Evolutionary conservation across 2,888 invertebrate species (phyloP).

Genomic region (Eupithecia abbreviata): DNA sequence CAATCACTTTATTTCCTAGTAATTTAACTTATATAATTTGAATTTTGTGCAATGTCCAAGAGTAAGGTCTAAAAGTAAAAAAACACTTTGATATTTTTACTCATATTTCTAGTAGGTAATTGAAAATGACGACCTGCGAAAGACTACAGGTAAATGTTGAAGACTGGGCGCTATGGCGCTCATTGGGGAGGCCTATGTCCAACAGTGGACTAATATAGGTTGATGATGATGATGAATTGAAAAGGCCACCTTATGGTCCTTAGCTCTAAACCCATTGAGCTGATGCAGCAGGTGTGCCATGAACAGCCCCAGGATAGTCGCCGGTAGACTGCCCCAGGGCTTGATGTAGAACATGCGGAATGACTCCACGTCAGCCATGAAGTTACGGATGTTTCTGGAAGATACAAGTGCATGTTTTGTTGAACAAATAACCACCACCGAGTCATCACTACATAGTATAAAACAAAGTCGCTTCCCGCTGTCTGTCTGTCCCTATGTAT

Average conservation of each 20-base stretch:
- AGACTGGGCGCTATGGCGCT: no score
- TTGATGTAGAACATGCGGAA: constrained; percentile 41
- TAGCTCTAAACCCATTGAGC: constrained; percentile 1
- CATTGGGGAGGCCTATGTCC: no score
- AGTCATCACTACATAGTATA: no score
- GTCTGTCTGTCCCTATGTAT: no score
- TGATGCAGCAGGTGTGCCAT: constrained; percentile 16
- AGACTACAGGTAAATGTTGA: no score
- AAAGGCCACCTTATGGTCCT: neutral
- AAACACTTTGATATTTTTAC: neutral
- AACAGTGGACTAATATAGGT: no score
- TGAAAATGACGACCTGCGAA: neutral
- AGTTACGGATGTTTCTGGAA: constrained; percentile 1
- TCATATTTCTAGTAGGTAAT: neutral
- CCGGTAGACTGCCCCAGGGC: constrained; percentile 52
- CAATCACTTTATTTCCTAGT: no score
- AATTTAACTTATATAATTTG: no score
- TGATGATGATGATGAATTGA: neutral
- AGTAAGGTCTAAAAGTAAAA: no score
- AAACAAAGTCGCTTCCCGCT: no score
- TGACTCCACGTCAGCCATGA: neutral
- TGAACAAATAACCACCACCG: no score
- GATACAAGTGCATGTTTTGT: neutral
- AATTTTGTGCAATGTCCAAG: no score
- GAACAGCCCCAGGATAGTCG: constrained; percentile 41